phyloP scores from a whole-genome alignment of 2,888 invertebrate species.

The Leucophenga maculata region DNA sequence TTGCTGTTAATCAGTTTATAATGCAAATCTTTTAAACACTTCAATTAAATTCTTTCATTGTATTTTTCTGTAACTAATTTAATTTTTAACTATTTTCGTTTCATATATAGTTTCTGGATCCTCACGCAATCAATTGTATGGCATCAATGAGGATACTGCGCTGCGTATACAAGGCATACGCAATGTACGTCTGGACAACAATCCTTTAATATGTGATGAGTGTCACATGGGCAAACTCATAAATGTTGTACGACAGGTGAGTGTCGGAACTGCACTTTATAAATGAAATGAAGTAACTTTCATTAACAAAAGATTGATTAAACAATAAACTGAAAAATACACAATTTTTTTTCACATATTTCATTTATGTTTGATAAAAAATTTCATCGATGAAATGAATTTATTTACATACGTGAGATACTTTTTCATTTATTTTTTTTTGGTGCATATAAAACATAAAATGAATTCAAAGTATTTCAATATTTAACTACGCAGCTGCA shows the following conservation, averaged over 20 bases:
- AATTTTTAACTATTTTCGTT: not conserved
- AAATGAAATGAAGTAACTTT: slow-evolving; percentile 22
- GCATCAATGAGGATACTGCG: slow-evolving; percentile 72
- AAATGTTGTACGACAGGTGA: slow-evolving; percentile 71
- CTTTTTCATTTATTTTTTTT: too few species aligned
- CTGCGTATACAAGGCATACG: slow-evolving; percentile 70
- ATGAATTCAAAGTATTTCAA: slow-evolving; percentile 14
- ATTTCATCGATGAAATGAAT: not conserved
- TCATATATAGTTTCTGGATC: slow-evolving; percentile 75
- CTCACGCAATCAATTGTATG: slow-evolving; percentile 81
- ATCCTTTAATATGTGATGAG: slow-evolving; percentile 72
- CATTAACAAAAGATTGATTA: not conserved
- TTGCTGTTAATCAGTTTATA: slow-evolving; percentile 24
- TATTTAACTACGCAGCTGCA: slow-evolving; percentile 56
- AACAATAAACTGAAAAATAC: not conserved
- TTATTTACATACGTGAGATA: too few species aligned
- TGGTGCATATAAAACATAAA: too few species aligned
- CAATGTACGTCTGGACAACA: slow-evolving; percentile 71
- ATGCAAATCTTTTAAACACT: not conserved
- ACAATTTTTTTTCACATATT: not conserved
- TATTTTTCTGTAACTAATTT: not conserved
- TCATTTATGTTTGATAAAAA: not conserved
- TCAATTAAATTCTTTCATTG: too few species aligned
- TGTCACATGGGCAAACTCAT: slow-evolving; percentile 73
- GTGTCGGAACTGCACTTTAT: slow-evolving; percentile 41